phyloP scores from a whole-genome alignment of 2,888 invertebrate genomes.

The Atherix ibis region DNA sequence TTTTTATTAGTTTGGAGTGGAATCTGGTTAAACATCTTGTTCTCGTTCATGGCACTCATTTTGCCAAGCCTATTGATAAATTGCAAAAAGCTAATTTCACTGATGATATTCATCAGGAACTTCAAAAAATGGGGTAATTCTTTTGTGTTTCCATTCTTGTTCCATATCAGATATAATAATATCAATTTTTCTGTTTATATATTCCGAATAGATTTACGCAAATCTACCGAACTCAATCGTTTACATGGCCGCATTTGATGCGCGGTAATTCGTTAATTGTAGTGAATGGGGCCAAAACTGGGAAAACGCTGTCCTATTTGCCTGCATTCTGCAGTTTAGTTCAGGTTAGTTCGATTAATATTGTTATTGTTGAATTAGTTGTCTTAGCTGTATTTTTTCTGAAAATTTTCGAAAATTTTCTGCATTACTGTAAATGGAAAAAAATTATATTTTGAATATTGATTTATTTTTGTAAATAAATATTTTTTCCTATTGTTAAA shows the following conservation, averaged over 20 bases:
- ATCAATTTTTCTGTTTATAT: too few relatives aligned
- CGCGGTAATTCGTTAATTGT: constrained; percentile 48
- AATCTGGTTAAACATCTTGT: constrained; percentile 17
- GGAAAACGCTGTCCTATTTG: constrained; percentile 56
- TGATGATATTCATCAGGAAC: constrained; percentile 17
- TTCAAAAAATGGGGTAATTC: constrained; percentile 17
- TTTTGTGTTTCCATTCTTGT: background rate
- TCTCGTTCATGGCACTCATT: constrained; percentile 19
- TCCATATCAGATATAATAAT: background rate
- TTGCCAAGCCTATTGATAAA: constrained; percentile 15
- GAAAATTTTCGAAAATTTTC: too few relatives aligned
- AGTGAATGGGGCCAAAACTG: constrained; percentile 41
- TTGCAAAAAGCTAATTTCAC: constrained; percentile 17
- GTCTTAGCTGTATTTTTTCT: too few relatives aligned
- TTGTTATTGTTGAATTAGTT: constrained; percentile 35
- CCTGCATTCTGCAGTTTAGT: constrained; percentile 49
- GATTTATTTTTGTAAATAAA: too few relatives aligned
- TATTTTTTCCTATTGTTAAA: too few relatives aligned
- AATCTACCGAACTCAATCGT: constrained; percentile 40
- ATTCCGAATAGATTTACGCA: constrained; percentile 16
- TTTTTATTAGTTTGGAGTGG: constrained; percentile 6
- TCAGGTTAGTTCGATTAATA: constrained; percentile 20
- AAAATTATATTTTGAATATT: too few relatives aligned
- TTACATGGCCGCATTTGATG: constrained; percentile 52
- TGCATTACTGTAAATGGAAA: too few relatives aligned